These are phyloP conservation scores for Tauraco erythrolophus DNA, from an alignment of 2,113 vertebrate species.

Conservation along the genomic window DNA sequence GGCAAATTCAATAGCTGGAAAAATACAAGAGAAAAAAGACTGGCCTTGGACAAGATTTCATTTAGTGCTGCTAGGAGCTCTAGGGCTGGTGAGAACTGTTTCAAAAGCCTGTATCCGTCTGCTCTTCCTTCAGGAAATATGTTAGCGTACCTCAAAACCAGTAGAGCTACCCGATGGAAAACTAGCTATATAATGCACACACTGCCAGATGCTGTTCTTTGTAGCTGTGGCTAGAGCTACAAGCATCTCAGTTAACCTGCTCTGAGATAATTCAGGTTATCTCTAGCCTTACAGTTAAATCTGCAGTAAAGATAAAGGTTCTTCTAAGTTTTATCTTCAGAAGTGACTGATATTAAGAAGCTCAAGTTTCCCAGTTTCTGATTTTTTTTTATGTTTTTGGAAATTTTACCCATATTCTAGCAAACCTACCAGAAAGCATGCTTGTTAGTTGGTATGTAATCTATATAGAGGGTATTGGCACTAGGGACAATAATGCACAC, in stretches of 20 bases:
- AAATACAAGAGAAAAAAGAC: slow-evolving; percentile 6
- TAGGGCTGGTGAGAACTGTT: background rate
- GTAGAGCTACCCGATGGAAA: background rate
- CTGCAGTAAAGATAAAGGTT: background rate
- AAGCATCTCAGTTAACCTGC: background rate
- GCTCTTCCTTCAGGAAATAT: background rate
- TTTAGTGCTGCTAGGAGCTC: background rate
- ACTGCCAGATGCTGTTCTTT: background rate
- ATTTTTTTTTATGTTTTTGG: background rate
- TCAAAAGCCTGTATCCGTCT: background rate
- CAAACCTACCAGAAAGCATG: background rate
- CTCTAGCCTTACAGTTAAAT: background rate
- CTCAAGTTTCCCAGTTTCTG: background rate
- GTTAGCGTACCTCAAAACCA: background rate
- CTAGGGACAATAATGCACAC: background rate
- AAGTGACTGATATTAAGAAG: background rate
- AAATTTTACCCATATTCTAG: background rate
- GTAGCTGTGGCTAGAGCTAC: background rate
- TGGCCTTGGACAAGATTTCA: background rate
- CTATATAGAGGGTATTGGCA: background rate
- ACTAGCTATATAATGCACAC: background rate
- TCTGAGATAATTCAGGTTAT: background rate
- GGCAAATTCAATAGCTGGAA: slow-evolving; percentile 9
- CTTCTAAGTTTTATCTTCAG: background rate
- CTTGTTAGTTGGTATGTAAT: background rate